These are phyloP conservation scores for Myiopsitta monachus DNA, from an alignment of 2,113 vertebrate genomes.

Conservation along the genomic window DNA sequence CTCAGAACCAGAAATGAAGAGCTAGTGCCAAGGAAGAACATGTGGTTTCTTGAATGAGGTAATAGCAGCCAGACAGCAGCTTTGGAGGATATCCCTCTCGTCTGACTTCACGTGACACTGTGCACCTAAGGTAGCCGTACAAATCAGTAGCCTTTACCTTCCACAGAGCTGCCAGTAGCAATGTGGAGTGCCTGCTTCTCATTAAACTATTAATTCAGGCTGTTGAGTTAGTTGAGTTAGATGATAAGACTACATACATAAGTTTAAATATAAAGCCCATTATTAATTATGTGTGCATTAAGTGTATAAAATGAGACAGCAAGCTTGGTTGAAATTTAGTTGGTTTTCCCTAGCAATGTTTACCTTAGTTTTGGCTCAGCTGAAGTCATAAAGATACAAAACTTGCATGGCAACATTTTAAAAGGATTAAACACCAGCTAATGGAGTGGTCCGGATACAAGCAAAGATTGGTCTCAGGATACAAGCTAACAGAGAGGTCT, in stretches of 20 bases:
- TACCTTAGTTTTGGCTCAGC: not conserved
- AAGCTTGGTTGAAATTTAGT: not conserved
- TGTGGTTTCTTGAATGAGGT: not conserved
- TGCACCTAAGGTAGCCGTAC: not conserved
- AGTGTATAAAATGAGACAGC: not conserved
- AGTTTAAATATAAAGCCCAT: not conserved
- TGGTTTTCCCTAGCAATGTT: not conserved
- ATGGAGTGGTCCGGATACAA: not conserved
- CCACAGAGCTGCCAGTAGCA: not conserved
- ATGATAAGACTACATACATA: not conserved
- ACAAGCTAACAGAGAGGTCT: not conserved
- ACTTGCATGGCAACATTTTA: not conserved
- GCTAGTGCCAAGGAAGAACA: not conserved
- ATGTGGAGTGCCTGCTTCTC: not conserved
- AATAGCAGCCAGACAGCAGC: not conserved
- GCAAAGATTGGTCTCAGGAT: not conserved
- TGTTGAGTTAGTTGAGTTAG: not conserved
- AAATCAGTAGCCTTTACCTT: not conserved
- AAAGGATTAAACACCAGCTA: not conserved
- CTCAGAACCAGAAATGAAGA: not conserved
- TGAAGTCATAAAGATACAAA: not conserved
- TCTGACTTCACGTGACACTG: not conserved
- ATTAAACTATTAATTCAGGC: not conserved
- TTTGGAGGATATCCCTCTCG: not conserved
- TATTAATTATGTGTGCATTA: not conserved